These are phyloP conservation scores for Muscina levida DNA, from an alignment of 2,888 invertebrate genomes.

Conservation along the genomic window DNA sequence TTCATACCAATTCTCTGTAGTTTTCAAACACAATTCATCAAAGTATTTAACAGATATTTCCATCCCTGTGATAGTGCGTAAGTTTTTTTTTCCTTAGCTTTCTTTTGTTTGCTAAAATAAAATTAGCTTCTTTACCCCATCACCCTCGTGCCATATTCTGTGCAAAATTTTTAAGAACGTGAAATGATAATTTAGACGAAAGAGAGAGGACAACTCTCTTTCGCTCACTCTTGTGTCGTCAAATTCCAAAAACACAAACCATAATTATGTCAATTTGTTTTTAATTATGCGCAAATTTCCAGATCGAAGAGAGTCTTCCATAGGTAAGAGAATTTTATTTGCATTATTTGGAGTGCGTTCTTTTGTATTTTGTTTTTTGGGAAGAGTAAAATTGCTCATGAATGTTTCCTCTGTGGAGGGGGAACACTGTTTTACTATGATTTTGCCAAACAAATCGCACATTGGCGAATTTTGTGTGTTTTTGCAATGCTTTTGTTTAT, in stretches of 20 bases:
- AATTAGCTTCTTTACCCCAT: too few relatives aligned
- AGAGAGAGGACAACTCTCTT: not conserved
- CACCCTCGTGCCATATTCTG: too few relatives aligned
- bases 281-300: constrained; percentile 22
- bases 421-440: not conserved
- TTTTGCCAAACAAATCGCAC: constrained; percentile 37
- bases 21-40: too few relatives aligned
- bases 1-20: too few relatives aligned
- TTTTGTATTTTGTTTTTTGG: too few relatives aligned
- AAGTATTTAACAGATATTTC: too few relatives aligned
- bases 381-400: constrained; percentile 30
- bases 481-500: constrained; percentile 25
- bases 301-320: constrained; percentile 31
- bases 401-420: constrained; percentile 11
- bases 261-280: constrained; percentile 4
- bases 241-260: too few relatives aligned
- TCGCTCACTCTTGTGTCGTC: not conserved
- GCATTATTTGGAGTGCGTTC: too few relatives aligned
- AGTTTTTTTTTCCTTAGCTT: too few relatives aligned
- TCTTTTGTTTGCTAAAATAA: too few relatives aligned
- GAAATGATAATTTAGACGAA: not conserved
- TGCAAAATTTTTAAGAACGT: not conserved
- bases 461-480: constrained; percentile 21
- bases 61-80: too few relatives aligned
- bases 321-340: constrained; percentile 14